Percentiles rank a stretch among this genome's conserved stretches.
phyloP scores from a whole-genome alignment of 2,888 invertebrate genomes.

The Drosophila paramelanica region DNA sequence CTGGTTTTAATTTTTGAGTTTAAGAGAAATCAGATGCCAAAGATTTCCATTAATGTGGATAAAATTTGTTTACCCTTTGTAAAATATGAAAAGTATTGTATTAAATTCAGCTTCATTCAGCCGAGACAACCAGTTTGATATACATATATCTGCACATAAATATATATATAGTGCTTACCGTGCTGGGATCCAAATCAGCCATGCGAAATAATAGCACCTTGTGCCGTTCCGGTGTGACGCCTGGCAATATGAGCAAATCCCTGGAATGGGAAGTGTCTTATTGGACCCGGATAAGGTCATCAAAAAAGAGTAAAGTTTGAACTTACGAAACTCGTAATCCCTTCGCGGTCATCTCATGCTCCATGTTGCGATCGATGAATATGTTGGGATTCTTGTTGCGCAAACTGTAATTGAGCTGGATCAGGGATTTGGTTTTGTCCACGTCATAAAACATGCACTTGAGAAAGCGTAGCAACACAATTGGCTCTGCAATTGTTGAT shows the following conservation, averaged over 20 bases:
- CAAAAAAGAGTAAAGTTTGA: background rate
- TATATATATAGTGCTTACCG: constrained; percentile 49
- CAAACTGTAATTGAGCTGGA: constrained; percentile 84
- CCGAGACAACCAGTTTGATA: background rate
- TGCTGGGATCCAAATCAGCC: constrained; percentile 71
- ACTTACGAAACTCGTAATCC: constrained; percentile 63
- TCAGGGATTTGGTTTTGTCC: constrained; percentile 75
- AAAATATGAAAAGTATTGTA: background rate
- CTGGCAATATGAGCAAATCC: constrained; percentile 76
- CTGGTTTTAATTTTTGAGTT: too few relatives aligned
- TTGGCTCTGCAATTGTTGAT: constrained; percentile 64
- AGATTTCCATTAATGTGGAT: background rate
- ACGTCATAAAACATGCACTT: constrained; percentile 76
- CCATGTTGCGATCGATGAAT: constrained; percentile 86
- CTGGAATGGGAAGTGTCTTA: constrained; percentile 37
- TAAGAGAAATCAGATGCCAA: background rate
- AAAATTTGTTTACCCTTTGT: background rate
- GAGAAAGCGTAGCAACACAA: constrained; percentile 76
- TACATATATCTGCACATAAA: background rate
- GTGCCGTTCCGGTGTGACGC: constrained; percentile 77
- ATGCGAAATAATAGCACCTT: constrained; percentile 72
- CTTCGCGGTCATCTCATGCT: constrained; percentile 66
- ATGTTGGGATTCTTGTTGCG: constrained; percentile 86
- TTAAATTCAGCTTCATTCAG: background rate
- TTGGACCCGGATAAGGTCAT: background rate